Evolutionary conservation across 2,113 vertebrate genomes (phyloP), one percentile per base, ranked within the genome.

Genomic region (Theristicus caerulescens): DNA sequence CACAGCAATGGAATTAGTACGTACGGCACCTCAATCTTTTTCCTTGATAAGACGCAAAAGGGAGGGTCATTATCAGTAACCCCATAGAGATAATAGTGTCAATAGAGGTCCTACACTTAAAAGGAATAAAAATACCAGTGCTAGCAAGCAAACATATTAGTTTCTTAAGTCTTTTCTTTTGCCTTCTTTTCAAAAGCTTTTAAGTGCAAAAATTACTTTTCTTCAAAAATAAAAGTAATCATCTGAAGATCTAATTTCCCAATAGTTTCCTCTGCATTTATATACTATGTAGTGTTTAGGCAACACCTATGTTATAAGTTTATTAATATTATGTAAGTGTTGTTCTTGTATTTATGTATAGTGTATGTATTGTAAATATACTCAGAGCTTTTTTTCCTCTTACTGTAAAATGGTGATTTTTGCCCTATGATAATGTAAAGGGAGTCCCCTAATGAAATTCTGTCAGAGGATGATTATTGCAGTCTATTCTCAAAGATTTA

Each of bases 331-430:
- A 99, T 98, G 99, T 99, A 99, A 98, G 99, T 98, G 99, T 99
- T 98, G 99, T 99, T 99, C 98, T 99, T 99, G 99, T 99, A 99
- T 99, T 99, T 99, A 99, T 99, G 99, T 99, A 99, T 99, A 99
- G 99, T 99, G 99, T 99, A 99, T 98, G 99, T 99, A 99, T 98
- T 99, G 99, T 99, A 99, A 99, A 99, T 99, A 99, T 99, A 98
- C 98, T 99, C 99, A 99, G 98, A 99, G 98, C 98, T 98, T 99
- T 99, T 99, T 98, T 98, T 97, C 98, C 98, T 99, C 98, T 99
- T 99, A 98, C 98, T 98, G 98, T 99, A 99, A 98, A 98, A 98
- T 98, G 98, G 99, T 99, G 98, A 98, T 98, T 98, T 98, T 98
- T 98, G 96, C 98, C 99, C 99, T 98, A 98, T 98, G 97, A 98